These are phyloP conservation scores for Aleiodes leptofemur DNA, from an alignment of 2,888 invertebrate genomes.

Conservation along the genomic window DNA sequence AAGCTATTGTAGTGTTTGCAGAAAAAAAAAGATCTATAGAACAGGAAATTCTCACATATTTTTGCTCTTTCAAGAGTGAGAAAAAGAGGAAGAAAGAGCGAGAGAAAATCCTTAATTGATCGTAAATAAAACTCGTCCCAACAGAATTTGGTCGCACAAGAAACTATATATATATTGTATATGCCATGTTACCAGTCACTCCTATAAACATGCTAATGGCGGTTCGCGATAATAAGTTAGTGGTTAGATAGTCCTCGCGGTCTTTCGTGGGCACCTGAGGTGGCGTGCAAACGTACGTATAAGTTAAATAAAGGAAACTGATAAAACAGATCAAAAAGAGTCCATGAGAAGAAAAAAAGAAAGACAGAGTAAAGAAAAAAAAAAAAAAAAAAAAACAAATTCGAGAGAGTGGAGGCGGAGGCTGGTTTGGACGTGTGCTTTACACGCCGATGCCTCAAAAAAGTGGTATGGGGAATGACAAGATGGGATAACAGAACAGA, in stretches of 20 bases:
- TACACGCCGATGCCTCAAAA: constrained; percentile 64
- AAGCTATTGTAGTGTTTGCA: too few relatives aligned
- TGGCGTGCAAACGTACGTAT: constrained; percentile 42
- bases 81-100: too few relatives aligned
- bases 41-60: too few relatives aligned
- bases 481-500: constrained; percentile 32
- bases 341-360: background rate
- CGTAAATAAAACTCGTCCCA: constrained; percentile 54
- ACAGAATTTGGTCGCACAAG: background rate
- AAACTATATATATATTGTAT: constrained; percentile 32
- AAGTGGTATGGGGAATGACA: constrained; percentile 44
- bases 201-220: constrained; percentile 70
- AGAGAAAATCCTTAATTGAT: constrained; percentile 61
- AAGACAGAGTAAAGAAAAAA: background rate
- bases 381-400: constrained; percentile 5
- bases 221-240: constrained; percentile 68
- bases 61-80: background rate
- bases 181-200: constrained; percentile 61
- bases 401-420: constrained; percentile 37
- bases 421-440: constrained; percentile 61
- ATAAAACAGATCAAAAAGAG: background rate
- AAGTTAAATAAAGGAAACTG: constrained; percentile 21
- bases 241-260: constrained; percentile 57
- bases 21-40: too few relatives aligned
- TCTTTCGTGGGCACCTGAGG: constrained; percentile 42